Evolutionary conservation across 64 coral and sea anemone genomes (phyloP), one percentile per base, ranked within the genome.

Genomic region (Actinia tenebrosa): DNA sequence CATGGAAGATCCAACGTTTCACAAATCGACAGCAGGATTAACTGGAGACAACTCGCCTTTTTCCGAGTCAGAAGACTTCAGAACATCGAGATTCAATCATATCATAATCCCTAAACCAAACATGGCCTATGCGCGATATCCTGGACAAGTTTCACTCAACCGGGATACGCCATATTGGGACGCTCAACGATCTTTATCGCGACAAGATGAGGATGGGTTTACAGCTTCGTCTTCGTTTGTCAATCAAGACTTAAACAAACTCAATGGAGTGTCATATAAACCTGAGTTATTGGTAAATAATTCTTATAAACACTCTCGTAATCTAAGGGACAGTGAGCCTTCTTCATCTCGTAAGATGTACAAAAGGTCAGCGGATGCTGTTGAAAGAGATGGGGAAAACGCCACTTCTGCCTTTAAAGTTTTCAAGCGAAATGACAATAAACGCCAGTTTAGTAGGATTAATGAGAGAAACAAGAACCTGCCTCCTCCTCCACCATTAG

Each of bases 401-500:
- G 22, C 9, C 66, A 27, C 23, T 71, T 81, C 79, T 11, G 79
- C 79, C 22, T 81, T 81, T 50, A 50, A 20, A 45, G 50, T 53
- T 81, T 45, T 81, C 79, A 81, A 47, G 7, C 45, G 79, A 81
- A 50, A 81, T 45, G 45, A 53, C 17, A 81, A 53, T 81, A 53
- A 81, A 20, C 9, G 22, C 17, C 79, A 81, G 10, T 75, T 75
- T 22, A 53, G 22, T 14, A 50, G 44, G 53, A 81, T 81, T 1
- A 45, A 45, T 53, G 79, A 81, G 23, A 44, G 79, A 50, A 50
- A 37, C 43, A 81, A 81, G 79, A 53, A 45, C 79, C 23, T 81
- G 18, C 79, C 79, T 81, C 79, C 79, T 50, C 79, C 79, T 3
- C 79, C 79, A 22, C 79, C 79, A 23, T 81, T 81, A 81, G 79